Evolutionary conservation across 2,113 vertebrate genomes (phyloP).

Genomic region (Promerops cafer): DNA sequence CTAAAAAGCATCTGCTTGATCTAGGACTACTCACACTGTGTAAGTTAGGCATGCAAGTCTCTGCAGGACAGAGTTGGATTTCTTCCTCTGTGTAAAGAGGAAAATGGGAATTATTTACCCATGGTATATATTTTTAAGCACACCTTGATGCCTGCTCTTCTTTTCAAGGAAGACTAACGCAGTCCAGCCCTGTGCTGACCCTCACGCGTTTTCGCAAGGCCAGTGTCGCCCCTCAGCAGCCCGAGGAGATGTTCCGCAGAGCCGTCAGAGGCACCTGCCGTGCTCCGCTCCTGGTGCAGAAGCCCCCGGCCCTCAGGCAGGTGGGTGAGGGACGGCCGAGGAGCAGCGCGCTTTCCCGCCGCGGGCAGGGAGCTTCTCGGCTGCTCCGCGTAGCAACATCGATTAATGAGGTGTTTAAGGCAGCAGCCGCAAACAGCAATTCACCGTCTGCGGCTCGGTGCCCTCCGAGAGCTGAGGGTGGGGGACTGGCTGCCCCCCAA

Average conservation of each 20-base stretch:
- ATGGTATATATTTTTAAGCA: background rate
- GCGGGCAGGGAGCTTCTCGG: no score
- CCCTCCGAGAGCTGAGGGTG: background rate
- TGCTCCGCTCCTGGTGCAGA: fast-evolving
- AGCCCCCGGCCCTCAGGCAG: background rate
- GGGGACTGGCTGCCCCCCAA: background rate
- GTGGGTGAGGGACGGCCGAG: background rate
- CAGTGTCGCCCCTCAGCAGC: fast-evolving
- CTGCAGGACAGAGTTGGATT: background rate
- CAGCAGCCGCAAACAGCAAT: background rate
- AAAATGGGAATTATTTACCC: background rate
- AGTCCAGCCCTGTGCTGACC: background rate
- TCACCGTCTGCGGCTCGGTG: background rate
- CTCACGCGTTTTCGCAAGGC: fast-evolving
- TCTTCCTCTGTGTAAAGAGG: background rate
- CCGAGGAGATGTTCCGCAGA: background rate
- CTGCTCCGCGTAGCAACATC: background rate
- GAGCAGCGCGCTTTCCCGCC: background rate
- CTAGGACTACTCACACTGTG: fast-evolving
- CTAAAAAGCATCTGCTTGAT: background rate
- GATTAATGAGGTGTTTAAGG: background rate
- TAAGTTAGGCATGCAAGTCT: background rate
- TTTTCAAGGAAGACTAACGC: fast-evolving
- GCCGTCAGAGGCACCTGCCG: background rate
- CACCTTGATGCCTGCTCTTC: background rate